Conservation (phyloP, 2,888 invertebrate species). For the Branchellion lobata region DNA sequence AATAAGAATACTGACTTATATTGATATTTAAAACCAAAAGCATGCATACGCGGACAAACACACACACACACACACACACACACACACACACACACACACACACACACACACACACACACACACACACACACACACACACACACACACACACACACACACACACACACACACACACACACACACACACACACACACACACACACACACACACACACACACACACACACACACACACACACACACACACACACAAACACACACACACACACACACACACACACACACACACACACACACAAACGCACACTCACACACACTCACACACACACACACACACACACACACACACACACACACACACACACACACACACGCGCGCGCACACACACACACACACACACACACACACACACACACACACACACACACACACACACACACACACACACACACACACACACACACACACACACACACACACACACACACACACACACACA, state of each 20-base stretch:
- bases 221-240: conserved; percentile 21
- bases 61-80: conserved; percentile 19
- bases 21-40: background rate
- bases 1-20: background rate
- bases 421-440: conserved; percentile 39
- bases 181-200: conserved; percentile 29
- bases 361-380: conserved; percentile 31
- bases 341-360: conserved; percentile 34
- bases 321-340: conserved; percentile 17
- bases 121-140: conserved; percentile 23
- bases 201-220: conserved; percentile 27
- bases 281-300: conserved; percentile 7
- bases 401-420: conserved; percentile 20
- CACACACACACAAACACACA: background rate
- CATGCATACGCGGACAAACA: background rate
- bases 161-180: conserved; percentile 25
- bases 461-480: conserved; percentile 44
- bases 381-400: conserved; percentile 28
- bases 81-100: conserved; percentile 15
- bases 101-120: conserved; percentile 25
- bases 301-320: background rate
- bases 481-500: conserved; percentile 45
- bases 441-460: conserved; percentile 37
- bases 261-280: conserved; percentile 13
- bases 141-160: conserved; percentile 27